Percentiles rank a stretch among this genome's conserved stretches.
Conservation (phyloP, 2,113 vertebrate genomes). For the Laticauda colubrina region DNA sequence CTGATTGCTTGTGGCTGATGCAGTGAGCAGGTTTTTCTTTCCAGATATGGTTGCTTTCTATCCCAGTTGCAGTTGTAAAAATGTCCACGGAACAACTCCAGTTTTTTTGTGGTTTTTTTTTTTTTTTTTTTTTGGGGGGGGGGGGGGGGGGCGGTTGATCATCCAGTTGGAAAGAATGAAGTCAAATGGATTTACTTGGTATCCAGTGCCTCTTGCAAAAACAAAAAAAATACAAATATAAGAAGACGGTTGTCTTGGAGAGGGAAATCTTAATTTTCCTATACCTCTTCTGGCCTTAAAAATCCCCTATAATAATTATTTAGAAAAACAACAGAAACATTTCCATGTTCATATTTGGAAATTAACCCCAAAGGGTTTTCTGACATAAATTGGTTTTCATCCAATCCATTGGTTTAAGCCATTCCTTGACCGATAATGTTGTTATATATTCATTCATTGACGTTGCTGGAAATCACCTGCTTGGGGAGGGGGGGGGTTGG, state of each 20-base stretch:
- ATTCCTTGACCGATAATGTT: neutral
- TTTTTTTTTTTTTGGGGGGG: no score
- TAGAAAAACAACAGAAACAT: neutral
- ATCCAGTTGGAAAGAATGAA: neutral
- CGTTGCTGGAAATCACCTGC: no score
- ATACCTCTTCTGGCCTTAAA: neutral
- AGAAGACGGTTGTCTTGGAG: neutral
- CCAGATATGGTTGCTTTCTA: neutral
- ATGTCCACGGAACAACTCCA: neutral
- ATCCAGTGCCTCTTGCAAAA: neutral
- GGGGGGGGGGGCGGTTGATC: neutral
- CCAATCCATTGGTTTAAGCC: neutral
- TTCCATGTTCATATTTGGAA: neutral
- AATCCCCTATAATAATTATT: neutral
- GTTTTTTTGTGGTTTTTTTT: neutral
- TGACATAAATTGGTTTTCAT: neutral
- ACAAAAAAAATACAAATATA: neutral
- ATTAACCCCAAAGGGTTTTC: neutral
- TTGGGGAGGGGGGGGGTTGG: no score
- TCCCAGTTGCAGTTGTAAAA: neutral
- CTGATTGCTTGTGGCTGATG: rapidly evolving
- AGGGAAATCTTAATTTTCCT: neutral
- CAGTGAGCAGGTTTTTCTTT: neutral
- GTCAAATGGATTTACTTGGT: neutral
- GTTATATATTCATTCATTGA: neutral